These are phyloP conservation scores for Ceyx margarethae DNA, from an alignment of 2,113 vertebrate genomes.

Conservation along the genomic window DNA sequence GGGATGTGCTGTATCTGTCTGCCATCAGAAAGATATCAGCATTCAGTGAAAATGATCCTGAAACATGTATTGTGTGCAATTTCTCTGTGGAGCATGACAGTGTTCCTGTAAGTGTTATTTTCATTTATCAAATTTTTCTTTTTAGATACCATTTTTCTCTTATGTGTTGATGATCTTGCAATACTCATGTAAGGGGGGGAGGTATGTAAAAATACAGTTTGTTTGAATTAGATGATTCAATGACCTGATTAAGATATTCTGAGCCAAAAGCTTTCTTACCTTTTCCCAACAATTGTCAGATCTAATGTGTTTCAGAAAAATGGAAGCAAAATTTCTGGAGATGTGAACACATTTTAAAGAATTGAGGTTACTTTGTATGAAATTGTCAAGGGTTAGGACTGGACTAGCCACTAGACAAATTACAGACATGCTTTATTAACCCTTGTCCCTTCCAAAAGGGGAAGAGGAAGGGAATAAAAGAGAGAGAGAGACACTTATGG, in stretches of 20 bases:
- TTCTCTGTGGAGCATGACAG: constrained; percentile 95
- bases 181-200: neutral
- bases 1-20: constrained; percentile 94
- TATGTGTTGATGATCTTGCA: fast-evolving
- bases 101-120: constrained; percentile 81
- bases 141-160: neutral
- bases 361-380: neutral
- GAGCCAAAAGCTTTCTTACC: neutral
- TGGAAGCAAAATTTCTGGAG: neutral
- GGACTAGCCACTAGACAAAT: too few species aligned
- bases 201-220: neutral
- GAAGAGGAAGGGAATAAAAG: too few species aligned
- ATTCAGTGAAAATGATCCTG: constrained; percentile 92
- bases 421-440: too few species aligned
- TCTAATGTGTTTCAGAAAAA: neutral
- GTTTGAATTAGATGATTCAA: neutral
- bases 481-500: too few species aligned
- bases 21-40: constrained; percentile 90
- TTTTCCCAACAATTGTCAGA: neutral
- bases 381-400: too few species aligned
- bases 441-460: too few species aligned
- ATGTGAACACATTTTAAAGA: neutral
- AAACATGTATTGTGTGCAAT: constrained; percentile 98
- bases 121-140: neutral
- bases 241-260: neutral